Evolutionary conservation across 2,888 invertebrate species (phyloP).

Genomic region (Acanthosepion lycidas): DNA sequence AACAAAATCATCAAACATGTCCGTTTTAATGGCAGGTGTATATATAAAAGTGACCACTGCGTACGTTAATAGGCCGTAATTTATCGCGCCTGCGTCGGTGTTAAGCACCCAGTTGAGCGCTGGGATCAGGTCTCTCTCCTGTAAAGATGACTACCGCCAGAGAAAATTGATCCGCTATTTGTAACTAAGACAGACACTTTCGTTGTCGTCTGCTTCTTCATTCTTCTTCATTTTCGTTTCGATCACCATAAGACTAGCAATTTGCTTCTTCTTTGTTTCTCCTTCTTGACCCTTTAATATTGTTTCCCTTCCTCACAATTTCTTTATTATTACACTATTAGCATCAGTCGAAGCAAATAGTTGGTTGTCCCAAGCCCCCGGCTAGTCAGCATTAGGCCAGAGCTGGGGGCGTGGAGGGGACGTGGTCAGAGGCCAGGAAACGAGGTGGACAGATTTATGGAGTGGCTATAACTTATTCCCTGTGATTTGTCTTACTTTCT

Average conservation of each 20-base stretch:
- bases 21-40: conserved; percentile 15
- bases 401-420: not conserved
- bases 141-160: not conserved
- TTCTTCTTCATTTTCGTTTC: not conserved
- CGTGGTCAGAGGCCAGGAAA: not conserved
- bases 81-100: not conserved
- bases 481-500: not conserved
- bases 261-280: no score
- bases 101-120: not conserved
- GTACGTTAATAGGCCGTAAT: conserved; percentile 2
- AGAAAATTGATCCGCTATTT: conserved; percentile 15
- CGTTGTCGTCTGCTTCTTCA: not conserved
- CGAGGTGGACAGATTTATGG: not conserved
- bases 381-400: not conserved
- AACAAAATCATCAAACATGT: conserved; percentile 1
- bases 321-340: not conserved
- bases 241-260: not conserved
- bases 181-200: not conserved
- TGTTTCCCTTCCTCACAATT: not conserved
- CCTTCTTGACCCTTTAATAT: not conserved
- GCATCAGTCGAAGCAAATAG: not conserved
- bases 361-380: not conserved
- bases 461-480: not conserved
- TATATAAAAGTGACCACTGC: not conserved
- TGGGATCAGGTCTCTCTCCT: not conserved